Base-by-base conservation (phyloP, 1,140 invertebrate genomes). In the Leguminivora glycinivorella region DNA sequence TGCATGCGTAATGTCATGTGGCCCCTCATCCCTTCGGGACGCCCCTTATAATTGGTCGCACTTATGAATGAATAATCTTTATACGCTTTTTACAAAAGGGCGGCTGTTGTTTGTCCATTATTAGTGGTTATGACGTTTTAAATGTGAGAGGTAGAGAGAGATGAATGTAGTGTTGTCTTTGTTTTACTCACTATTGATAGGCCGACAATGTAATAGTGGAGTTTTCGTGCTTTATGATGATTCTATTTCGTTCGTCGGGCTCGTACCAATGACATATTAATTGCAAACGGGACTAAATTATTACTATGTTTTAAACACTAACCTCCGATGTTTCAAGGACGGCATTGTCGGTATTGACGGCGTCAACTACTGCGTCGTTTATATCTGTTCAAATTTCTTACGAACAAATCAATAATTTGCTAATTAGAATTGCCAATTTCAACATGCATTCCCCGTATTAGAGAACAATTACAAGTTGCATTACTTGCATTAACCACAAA, bases 51-150 rank as follows among this genome's bases (percentile, higher is more conserved):
- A 63, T 63, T 63, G 58, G 58, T 22, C 25, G 26, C 56, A 63
- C 14, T 63, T 60, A 29, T 63, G 26, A 63, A 63, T 63, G 58
- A 63, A 19, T 63, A 63, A 63, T 63, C 47, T 52, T 17, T 52
- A 47, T n/a, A 17, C 4, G 19, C 47, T 9, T 52, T 52, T 52
- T 52, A 22, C 6, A 52, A 52, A 52, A 52, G 47, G 47, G 47
- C 10, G 19, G 6, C 1, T 22, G 6, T 52, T 52, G 19, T 19
- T 22, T 52, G 47, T 22, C n/a, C 19, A 22, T 10, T 52, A 10
- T 22, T 52, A 19, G 47, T n/a, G 47, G 47, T 22, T 52, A 9
- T 22, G 19, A 52, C 47, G 5, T 52, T 52, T 52, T 52, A n/a
- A n/a, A n/a, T 52, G n/a, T 17, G 40, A 17, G n/a, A 5, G 4